Evolutionary conservation across 2,888 invertebrate genomes (phyloP), one percentile per base, ranked within the genome.

Genomic region (Drosophila borborema): DNA sequence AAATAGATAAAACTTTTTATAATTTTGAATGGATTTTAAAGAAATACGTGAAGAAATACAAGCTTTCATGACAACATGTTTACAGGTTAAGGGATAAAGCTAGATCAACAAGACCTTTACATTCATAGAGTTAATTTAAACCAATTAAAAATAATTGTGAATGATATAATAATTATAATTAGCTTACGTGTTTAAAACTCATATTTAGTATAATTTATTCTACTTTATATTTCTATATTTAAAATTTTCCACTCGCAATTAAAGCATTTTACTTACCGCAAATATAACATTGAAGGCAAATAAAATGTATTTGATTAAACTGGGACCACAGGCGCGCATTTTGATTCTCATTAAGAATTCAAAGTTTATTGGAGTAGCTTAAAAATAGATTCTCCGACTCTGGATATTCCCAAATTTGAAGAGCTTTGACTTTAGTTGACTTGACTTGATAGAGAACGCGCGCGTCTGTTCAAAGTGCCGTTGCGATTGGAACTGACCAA

Each of bases 211-310:
- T 28, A 1, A 53, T 54, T 6, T 6, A 20, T 38, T 40, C 8
- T 1, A 3, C 3, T 16, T 14, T 5, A 12, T 1, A 14, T 14
- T 12, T 56, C 28, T 31, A 41, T 41, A 31, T 31, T 18, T 10
- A 23, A 16, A 14, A 0, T 14, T 8, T 16, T 16, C 16, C 38
- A 5, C 28, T 3, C 28, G 28, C 28, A 28, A 28, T 28, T 28
- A 28, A 28, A 28, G 28, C 28, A 28, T 6, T 28, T 28, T 28
- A 91, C 95, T 94, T 93, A 95, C 95, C 86, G 95, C 94, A 93
- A 95, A 95, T 36, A 95, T 92, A 45, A 95, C 92, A 92, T 95
- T 95, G 90, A 95, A 95, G 80, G 94, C 92, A 90, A 95, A 95
- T 53, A 95, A 91, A 49, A 95, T 90, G 82, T 95, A 95, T 92